Conservation (phyloP, 2,888 invertebrate species). For the Sceliomorpha sp. region DNA sequence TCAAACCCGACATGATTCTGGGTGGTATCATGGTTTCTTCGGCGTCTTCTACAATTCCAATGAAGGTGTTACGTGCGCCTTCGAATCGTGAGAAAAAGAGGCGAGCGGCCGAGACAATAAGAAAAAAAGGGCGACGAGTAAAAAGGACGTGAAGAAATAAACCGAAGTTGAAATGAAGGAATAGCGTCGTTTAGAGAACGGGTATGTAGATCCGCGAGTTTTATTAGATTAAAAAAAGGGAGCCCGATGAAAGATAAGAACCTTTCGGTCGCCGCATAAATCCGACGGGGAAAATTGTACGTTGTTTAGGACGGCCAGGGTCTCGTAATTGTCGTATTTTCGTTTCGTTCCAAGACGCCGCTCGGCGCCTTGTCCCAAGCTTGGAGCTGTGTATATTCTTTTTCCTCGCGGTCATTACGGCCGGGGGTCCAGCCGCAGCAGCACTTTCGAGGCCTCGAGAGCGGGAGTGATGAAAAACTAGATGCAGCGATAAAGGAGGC, state of each 20-base stretch:
- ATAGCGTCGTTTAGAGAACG: conserved; percentile 10
- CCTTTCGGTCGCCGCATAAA: conserved; percentile 2
- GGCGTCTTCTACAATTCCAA: conserved; percentile 66
- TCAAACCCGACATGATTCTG: conserved; percentile 63
- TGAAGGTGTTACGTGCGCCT: conserved; percentile 73
- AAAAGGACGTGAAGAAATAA: conserved; percentile 32
- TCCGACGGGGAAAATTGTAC: too few species aligned
- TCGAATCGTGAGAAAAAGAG: conserved; percentile 58
- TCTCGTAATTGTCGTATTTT: too few species aligned
- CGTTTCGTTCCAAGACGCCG: too few species aligned
- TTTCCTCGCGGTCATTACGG: too few species aligned
- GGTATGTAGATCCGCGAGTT: conserved; percentile 15
- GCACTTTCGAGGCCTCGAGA: conserved; percentile 7
- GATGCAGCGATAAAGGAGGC: conserved; percentile 31
- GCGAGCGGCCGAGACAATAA: conserved; percentile 28
- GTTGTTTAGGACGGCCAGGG: too few species aligned
- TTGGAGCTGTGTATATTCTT: too few species aligned
- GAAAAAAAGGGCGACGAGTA: too few species aligned
- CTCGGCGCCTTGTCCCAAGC: too few species aligned
- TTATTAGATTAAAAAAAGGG: conserved; percentile 19
- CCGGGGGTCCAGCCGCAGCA: too few species aligned
- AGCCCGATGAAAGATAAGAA: conserved; percentile 29
- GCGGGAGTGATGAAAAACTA: conserved; percentile 29
- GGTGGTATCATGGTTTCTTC: conserved; percentile 63
- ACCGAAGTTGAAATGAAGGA: conserved; percentile 31